Percentiles rank a stretch among this genome's conserved stretches.
These are phyloP conservation scores for Oreochromis mossambicus DNA, from an alignment of 2,797 vertebrate species.

Conservation along the genomic window DNA sequence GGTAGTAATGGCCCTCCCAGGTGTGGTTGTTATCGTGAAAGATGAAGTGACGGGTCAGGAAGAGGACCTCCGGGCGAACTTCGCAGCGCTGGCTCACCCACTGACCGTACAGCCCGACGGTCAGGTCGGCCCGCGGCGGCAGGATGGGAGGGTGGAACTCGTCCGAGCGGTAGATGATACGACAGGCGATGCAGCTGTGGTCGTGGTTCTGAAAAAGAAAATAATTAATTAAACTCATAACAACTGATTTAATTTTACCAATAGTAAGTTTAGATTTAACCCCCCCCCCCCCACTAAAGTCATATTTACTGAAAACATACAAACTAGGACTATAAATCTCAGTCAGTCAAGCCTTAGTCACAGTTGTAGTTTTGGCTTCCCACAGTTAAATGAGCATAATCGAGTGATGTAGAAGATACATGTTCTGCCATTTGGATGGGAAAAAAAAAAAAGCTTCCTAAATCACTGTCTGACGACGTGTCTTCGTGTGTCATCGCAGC, in stretches of 20 bases:
- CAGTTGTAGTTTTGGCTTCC: not conserved
- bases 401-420: not conserved
- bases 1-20: conserved; percentile 97
- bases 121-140: conserved; percentile 84
- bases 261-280: not conserved
- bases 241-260: not conserved
- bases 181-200: conserved; percentile 83
- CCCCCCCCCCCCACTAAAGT: too few relatives aligned
- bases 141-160: conserved; percentile 90
- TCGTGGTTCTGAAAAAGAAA: conserved; percentile 82
- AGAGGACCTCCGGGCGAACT: conserved; percentile 93
- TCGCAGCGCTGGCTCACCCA: conserved; percentile 98
- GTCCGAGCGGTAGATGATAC: conserved; percentile 88
- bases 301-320: too few relatives aligned
- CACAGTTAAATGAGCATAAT: not conserved
- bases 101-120: conserved; percentile 87
- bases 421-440: not conserved
- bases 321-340: too few relatives aligned
- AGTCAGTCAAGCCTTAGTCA: too few relatives aligned
- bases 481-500: not conserved
- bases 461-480: not conserved
- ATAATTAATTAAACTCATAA: not conserved
- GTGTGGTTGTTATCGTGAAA: conserved; percentile 96
- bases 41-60: conserved; percentile 95
- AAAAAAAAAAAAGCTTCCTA: not conserved